phyloP scores from a whole-genome alignment of 2,113 vertebrate genomes.

The Nibea coibor region DNA sequence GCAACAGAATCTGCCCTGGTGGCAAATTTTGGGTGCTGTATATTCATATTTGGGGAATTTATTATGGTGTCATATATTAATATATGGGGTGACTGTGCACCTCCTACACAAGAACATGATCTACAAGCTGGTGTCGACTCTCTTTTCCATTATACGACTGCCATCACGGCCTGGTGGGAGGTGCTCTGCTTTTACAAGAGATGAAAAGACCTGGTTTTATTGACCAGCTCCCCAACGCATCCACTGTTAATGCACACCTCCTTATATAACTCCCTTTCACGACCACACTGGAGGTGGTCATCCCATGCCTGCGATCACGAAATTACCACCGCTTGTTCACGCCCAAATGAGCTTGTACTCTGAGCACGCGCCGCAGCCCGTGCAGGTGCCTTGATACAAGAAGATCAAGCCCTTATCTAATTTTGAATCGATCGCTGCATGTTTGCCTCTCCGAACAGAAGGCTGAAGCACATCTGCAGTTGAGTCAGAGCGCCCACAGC shows the following conservation, averaged over 20 bases:
- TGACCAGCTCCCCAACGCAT: constrained; percentile 29
- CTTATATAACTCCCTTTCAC: constrained; percentile 3
- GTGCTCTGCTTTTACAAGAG: constrained; percentile 28
- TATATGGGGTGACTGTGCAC: background rate
- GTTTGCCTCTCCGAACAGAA: constrained; percentile 8
- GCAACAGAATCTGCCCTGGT: background rate
- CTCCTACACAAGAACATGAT: constrained; percentile 44
- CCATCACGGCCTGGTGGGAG: constrained; percentile 30
- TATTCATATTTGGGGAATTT: constrained; percentile 1
- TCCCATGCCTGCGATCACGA: constrained; percentile 15
- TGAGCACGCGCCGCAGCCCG: background rate
- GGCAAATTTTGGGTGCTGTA: background rate
- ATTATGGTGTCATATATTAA: constrained; percentile 16
- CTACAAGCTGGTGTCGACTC: constrained; percentile 18
- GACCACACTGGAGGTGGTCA: constrained; percentile 2
- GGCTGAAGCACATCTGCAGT: constrained; percentile 9
- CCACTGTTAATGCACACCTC: constrained; percentile 10
- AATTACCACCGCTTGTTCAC: constrained; percentile 28
- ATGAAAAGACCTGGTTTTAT: constrained; percentile 36
- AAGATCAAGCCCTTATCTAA: constrained; percentile 20
- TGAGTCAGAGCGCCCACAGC: background rate
- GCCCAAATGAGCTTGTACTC: constrained; percentile 25
- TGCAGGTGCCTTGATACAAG: background rate
- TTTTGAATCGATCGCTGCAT: constrained; percentile 23
- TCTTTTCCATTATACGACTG: constrained; percentile 26